Conservation (phyloP, 2,113 vertebrate genomes). For the Anguilla rostrata region DNA sequence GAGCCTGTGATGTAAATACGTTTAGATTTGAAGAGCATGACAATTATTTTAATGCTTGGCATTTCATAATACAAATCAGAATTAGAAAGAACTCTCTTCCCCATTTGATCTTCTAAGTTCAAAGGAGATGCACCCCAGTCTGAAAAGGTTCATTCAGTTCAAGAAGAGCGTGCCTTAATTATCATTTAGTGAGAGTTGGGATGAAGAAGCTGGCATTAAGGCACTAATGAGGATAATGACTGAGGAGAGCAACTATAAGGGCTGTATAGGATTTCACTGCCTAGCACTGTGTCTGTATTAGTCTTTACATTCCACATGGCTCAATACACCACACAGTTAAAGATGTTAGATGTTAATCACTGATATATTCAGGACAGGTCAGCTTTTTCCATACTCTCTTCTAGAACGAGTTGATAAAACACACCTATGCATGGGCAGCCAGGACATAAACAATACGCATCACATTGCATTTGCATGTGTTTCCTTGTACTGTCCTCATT, state of each 20-base stretch:
- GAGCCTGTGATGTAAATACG: background rate
- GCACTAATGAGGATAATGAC: constrained; percentile 11
- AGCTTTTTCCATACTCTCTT: constrained; percentile 19
- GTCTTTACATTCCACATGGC: background rate
- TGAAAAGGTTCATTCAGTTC: background rate
- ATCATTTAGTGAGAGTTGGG: background rate
- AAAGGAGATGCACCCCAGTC: background rate
- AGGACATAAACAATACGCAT: background rate
- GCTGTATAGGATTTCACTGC: background rate
- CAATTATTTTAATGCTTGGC: background rate
- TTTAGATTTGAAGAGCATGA: background rate
- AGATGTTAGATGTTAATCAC: constrained; percentile 5
- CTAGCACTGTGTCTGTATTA: constrained; percentile 7
- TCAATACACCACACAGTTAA: background rate
- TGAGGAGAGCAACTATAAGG: background rate
- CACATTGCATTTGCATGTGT: background rate
- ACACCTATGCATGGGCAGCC: background rate
- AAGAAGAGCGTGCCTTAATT: background rate
- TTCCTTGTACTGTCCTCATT: background rate
- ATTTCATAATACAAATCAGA: background rate
- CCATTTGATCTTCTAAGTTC: background rate
- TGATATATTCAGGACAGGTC: constrained; percentile 11
- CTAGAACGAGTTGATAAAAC: background rate
- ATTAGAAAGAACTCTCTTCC: background rate
- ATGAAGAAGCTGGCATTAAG: background rate